Conservation (phyloP, 2,797 vertebrate genomes). For the Mus caroli region DNA sequence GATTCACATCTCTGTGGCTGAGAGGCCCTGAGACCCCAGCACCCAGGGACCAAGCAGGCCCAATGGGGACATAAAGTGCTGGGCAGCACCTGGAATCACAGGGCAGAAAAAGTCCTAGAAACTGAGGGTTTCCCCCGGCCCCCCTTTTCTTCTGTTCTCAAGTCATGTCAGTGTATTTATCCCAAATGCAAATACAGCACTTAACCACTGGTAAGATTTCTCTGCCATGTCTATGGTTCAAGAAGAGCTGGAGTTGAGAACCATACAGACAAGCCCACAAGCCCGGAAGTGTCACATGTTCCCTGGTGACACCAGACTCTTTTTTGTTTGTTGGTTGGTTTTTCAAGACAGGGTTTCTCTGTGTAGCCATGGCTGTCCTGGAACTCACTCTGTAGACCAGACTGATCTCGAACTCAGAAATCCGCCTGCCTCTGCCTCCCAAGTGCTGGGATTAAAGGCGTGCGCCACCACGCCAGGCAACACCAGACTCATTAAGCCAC, state of each 20-base stretch:
- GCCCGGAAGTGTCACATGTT: neutral
- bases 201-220: conserved; percentile 17
- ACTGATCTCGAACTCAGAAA: too few relatives aligned
- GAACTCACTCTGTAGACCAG: too few relatives aligned
- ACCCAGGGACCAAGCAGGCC: neutral
- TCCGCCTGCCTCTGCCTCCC: too few relatives aligned
- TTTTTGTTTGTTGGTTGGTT: too few relatives aligned
- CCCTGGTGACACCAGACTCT: neutral
- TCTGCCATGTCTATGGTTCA: neutral
- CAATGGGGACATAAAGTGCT: neutral
- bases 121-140: neutral
- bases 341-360: too few relatives aligned
- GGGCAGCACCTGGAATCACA: neutral
- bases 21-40: neutral
- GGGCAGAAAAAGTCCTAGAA: neutral
- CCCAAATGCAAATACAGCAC: neutral
- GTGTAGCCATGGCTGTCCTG: too few relatives aligned
- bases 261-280: neutral
- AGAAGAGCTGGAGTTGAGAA: neutral
- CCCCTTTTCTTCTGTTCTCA: conserved; percentile 9
- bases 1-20: neutral
- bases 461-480: neutral
- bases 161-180: conserved; percentile 28
- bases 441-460: too few relatives aligned
- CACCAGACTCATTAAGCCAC: neutral